phyloP scores from a whole-genome alignment of 2,888 invertebrate genomes.

The Tenthredo mesomela region DNA sequence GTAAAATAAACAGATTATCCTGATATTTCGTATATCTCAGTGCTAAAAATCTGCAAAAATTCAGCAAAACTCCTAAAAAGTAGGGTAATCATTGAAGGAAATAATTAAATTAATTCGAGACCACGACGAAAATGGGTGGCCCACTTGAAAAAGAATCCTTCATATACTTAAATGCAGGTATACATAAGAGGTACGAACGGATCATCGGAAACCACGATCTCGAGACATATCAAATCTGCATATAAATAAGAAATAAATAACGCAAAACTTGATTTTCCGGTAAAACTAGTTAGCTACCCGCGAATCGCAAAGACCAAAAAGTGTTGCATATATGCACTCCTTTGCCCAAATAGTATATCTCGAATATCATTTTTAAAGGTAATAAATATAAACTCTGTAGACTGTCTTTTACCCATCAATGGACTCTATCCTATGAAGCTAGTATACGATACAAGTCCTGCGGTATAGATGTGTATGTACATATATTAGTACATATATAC shows the following conservation, averaged over 20 bases:
- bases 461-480: background rate
- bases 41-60: too few species aligned
- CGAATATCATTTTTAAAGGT: background rate
- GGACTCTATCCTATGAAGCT: background rate
- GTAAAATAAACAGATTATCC: too few species aligned
- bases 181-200: background rate
- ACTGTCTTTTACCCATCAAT: conserved; percentile 18
- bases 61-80: too few species aligned
- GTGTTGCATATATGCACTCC: background rate
- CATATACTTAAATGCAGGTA: too few species aligned
- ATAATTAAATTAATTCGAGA: too few species aligned
- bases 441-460: background rate
- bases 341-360: background rate
- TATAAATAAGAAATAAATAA: background rate
- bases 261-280: conserved; percentile 30
- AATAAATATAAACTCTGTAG: background rate
- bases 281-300: background rate
- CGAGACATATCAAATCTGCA: conserved; percentile 4
- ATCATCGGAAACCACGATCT: background rate
- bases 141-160: too few species aligned
- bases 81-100: too few species aligned
- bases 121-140: too few species aligned
- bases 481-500: background rate
- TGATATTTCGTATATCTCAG: too few species aligned
- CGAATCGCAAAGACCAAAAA: background rate